Evolutionary conservation across 1,140 invertebrate genomes (phyloP).

Genomic region (Harlomillsia oculata): DNA sequence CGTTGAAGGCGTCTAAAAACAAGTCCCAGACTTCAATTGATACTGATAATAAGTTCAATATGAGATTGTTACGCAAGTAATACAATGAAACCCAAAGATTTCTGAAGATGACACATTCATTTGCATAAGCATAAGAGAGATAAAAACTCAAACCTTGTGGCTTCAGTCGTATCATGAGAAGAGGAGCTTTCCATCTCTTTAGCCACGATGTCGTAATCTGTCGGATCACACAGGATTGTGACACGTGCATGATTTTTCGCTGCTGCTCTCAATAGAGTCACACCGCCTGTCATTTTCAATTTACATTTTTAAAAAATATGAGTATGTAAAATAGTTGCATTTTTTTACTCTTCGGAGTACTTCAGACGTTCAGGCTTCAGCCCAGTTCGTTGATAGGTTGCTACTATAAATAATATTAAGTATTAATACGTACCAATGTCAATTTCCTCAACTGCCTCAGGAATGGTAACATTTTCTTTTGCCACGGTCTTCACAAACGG

Average conservation of each 20-base stretch:
- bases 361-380: no score
- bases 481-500: conserved; percentile 86
- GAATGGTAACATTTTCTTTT: conserved; percentile 66
- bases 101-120: neutral
- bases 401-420: neutral
- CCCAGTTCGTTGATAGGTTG: neutral
- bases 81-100: no score
- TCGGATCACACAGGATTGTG: conserved; percentile 85
- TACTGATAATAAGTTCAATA: no score
- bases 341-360: no score
- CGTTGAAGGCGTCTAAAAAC: neutral
- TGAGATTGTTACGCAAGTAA: no score
- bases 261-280: conserved; percentile 85
- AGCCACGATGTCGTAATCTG: conserved; percentile 71
- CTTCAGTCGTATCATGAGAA: conserved; percentile 54
- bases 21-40: no score
- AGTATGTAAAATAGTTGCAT: no score
- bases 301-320: conserved; percentile 3
- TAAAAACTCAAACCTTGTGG: conserved; percentile 56
- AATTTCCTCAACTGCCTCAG: conserved; percentile 93
- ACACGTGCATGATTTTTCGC: conserved; percentile 96
- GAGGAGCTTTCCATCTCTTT: conserved; percentile 56
- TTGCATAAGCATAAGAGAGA: conserved; percentile 35
- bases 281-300: conserved; percentile 57
- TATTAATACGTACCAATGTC: conserved; percentile 57